phyloP scores from a whole-genome alignment of 2,797 vertebrate genomes.

The Brachyrhaphis roseni region DNA sequence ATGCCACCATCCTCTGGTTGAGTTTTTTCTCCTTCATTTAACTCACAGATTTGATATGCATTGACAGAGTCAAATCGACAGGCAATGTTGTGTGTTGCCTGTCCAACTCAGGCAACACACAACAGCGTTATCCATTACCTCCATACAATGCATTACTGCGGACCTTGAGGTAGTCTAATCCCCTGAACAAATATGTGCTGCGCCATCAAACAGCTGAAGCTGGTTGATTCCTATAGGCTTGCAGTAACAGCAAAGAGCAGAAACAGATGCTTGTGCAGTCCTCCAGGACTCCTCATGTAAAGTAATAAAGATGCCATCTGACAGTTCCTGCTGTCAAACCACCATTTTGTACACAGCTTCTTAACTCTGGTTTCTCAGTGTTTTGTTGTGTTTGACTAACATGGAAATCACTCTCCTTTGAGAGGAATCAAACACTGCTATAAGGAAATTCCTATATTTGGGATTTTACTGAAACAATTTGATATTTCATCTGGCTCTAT shows the following conservation, averaged over 20 bases:
- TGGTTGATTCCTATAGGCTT: slow-evolving; percentile 54
- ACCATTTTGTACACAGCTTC: slow-evolving; percentile 57
- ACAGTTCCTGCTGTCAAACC: slow-evolving; percentile 76
- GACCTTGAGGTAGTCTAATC: slow-evolving; percentile 26
- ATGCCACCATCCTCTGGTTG: not conserved
- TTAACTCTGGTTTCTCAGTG: slow-evolving; percentile 50
- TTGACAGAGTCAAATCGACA: slow-evolving; percentile 1
- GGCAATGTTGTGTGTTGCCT: not conserved
- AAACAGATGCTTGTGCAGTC: slow-evolving; percentile 72
- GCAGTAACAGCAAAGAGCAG: slow-evolving; percentile 49
- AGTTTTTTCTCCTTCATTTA: not conserved
- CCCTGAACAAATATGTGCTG: slow-evolving; percentile 28
- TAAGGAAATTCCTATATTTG: slow-evolving; percentile 26
- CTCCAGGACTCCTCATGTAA: slow-evolving; percentile 67
- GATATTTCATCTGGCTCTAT: slow-evolving; percentile 18
- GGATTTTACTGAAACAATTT: slow-evolving; percentile 38
- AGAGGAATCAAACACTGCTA: slow-evolving; percentile 31
- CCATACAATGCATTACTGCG: slow-evolving; percentile 14
- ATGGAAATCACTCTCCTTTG: slow-evolving; percentile 41
- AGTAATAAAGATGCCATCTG: slow-evolving; percentile 78
- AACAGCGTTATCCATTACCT: not conserved
- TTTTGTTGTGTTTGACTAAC: slow-evolving; percentile 59
- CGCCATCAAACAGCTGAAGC: slow-evolving; percentile 48
- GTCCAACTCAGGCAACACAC: not conserved
- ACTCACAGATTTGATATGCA: slow-evolving; percentile 2